Conservation (phyloP, 2,113 vertebrate genomes). For the Onychostoma macrolepis region DNA sequence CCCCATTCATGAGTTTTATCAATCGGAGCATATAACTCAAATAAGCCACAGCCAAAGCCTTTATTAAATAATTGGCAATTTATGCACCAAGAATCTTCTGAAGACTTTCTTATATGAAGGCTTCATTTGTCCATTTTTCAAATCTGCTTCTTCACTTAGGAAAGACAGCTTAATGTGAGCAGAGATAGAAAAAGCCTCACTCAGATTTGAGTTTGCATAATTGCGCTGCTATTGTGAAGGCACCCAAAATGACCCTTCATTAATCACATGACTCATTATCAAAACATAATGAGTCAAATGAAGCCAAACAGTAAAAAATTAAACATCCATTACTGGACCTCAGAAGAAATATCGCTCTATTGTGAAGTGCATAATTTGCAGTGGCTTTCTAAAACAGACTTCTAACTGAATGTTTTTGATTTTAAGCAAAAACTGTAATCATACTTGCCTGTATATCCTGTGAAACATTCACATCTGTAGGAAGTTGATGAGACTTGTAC, state of each 20-base stretch:
- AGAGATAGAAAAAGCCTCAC: slow-evolving; percentile 14
- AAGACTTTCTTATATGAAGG: slow-evolving; percentile 5
- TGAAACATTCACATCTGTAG: slow-evolving; percentile 76
- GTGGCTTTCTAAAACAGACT: neutral
- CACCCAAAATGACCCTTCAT: slow-evolving; percentile 39
- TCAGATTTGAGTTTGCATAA: slow-evolving; percentile 46
- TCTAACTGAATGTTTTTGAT: neutral
- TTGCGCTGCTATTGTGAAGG: slow-evolving; percentile 36
- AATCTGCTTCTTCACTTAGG: slow-evolving; percentile 16
- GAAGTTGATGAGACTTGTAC: slow-evolving; percentile 67
- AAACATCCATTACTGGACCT: slow-evolving; percentile 26
- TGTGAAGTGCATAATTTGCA: slow-evolving; percentile 12
- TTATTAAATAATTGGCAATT: slow-evolving; percentile 27
- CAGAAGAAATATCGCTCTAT: slow-evolving; percentile 29
- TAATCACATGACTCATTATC: slow-evolving; percentile 47
- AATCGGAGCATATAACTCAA: slow-evolving; percentile 22
- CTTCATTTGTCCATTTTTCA: slow-evolving; percentile 37
- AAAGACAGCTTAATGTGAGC: slow-evolving; percentile 31
- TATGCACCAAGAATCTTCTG: slow-evolving; percentile 2
- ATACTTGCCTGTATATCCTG: slow-evolving; percentile 77
- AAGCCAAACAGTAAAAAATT: slow-evolving; percentile 33
- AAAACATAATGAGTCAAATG: slow-evolving; percentile 47
- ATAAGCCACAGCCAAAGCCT: neutral
- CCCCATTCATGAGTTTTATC: slow-evolving; percentile 31
- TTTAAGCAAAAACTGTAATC: neutral